Conservation (phyloP, 2,113 vertebrate genomes). For the Paracanthobrama guichenoti region DNA sequence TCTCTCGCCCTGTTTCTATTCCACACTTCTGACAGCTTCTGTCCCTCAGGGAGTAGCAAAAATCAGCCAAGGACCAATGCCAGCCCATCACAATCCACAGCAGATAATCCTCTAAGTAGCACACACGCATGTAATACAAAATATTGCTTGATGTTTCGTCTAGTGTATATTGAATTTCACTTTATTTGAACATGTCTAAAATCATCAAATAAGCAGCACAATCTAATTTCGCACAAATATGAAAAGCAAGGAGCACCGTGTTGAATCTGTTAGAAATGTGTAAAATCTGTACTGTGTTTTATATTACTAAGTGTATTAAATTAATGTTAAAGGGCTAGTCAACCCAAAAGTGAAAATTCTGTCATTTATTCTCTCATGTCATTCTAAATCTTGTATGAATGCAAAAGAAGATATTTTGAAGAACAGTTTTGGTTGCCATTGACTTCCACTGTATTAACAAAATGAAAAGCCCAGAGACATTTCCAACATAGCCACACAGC, state of each 20-base stretch:
- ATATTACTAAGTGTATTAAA: too few species aligned
- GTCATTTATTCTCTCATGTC: too few species aligned
- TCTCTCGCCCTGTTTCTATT: not conserved
- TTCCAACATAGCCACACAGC: not conserved
- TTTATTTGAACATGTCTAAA: too few species aligned
- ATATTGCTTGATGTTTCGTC: not conserved
- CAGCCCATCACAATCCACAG: not conserved
- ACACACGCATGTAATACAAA: not conserved
- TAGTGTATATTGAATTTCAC: not conserved
- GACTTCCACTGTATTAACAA: not conserved
- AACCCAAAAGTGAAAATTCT: too few species aligned
- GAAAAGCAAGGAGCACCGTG: too few species aligned
- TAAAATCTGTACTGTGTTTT: too few species aligned
- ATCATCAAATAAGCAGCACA: too few species aligned
- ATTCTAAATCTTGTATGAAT: too few species aligned
- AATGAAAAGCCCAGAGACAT: not conserved
- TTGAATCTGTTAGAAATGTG: too few species aligned
- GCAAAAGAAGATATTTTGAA: too few species aligned
- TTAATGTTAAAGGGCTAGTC: too few species aligned
- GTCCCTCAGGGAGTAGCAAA: slow-evolving; percentile 26
- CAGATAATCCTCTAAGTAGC: not conserved
- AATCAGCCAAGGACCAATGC: not conserved
- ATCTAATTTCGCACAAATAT: too few species aligned
- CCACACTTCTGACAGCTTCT: slow-evolving; percentile 46
- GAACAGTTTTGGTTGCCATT: not conserved